Evolutionary conservation across 1,140 invertebrate species (phyloP).

Genomic region (Spodoptera frugiperda): DNA sequence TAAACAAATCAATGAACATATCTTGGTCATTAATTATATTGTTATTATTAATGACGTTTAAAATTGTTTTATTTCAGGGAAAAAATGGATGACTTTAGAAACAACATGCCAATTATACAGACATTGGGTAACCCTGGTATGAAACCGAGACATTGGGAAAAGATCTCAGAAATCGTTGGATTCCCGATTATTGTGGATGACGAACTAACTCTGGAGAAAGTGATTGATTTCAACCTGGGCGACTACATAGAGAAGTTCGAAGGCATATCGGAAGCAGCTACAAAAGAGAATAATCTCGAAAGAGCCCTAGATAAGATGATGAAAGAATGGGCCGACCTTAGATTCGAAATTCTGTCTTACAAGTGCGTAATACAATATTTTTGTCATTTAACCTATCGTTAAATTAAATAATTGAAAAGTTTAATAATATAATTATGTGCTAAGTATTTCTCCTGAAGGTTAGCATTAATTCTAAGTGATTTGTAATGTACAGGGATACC

Average conservation of each 20-base stretch:
- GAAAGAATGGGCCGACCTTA: slow-evolving; percentile 95
- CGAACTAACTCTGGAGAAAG: slow-evolving; percentile 94
- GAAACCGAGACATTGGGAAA: slow-evolving; percentile 97
- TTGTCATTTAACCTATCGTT: neutral
- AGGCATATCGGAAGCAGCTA: slow-evolving; percentile 96
- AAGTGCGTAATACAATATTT: slow-evolving; percentile 73
- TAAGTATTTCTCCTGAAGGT: neutral
- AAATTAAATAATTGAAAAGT: too few species aligned
- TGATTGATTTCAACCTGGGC: slow-evolving; percentile 97
- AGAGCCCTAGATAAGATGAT: slow-evolving; percentile 96
- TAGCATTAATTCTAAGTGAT: slow-evolving; percentile 24
- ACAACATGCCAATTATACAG: slow-evolving; percentile 95
- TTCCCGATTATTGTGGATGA: slow-evolving; percentile 96
- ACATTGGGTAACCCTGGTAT: slow-evolving; percentile 98
- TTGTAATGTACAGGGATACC: slow-evolving; percentile 90
- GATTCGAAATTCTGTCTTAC: slow-evolving; percentile 92
- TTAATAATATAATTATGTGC: too few species aligned
- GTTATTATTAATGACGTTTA: too few species aligned
- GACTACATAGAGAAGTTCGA: slow-evolving; percentile 97
- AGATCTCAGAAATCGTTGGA: slow-evolving; percentile 97
- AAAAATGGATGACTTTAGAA: slow-evolving; percentile 96
- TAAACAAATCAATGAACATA: too few species aligned
- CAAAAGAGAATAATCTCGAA: slow-evolving; percentile 97
- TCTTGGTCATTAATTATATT: too few species aligned
- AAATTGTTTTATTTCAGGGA: slow-evolving; percentile 72